Evolutionary conservation across 2,888 invertebrate species (phyloP).

Genomic region (Ormyrus labotus): DNA sequence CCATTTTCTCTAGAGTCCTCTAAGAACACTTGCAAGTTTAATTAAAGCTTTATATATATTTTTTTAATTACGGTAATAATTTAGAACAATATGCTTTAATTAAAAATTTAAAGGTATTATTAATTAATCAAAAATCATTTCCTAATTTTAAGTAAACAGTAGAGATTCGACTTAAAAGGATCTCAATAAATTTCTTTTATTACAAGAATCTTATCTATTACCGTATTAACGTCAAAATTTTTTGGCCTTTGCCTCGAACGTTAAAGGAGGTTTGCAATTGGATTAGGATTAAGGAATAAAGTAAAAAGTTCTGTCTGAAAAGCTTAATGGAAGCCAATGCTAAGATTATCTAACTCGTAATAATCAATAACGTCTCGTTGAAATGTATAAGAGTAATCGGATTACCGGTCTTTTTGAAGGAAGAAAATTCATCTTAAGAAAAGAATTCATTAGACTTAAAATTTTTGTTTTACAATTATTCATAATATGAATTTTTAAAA

Average conservation of each 20-base stretch:
- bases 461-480: too few relatives aligned
- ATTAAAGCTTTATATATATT: background rate
- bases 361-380: slow-evolving; percentile 13
- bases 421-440: background rate
- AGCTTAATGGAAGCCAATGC: background rate
- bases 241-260: background rate
- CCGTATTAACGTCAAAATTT: background rate
- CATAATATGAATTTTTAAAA: too few relatives aligned
- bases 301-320: background rate
- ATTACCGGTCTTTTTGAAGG: background rate
- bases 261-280: background rate
- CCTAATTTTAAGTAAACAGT: background rate
- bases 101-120: background rate
- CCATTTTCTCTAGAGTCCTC: too few relatives aligned
- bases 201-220: background rate
- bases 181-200: background rate
- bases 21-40: background rate
- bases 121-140: background rate
- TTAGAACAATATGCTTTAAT: slow-evolving; percentile 2
- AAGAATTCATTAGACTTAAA: too few relatives aligned
- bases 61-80: background rate
- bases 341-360: background rate
- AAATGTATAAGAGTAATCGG: background rate
- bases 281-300: slow-evolving; percentile 13
- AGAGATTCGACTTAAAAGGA: background rate